Evolutionary conservation across 2,888 invertebrate species (phyloP).

Genomic region (Octonoba sinensis): DNA sequence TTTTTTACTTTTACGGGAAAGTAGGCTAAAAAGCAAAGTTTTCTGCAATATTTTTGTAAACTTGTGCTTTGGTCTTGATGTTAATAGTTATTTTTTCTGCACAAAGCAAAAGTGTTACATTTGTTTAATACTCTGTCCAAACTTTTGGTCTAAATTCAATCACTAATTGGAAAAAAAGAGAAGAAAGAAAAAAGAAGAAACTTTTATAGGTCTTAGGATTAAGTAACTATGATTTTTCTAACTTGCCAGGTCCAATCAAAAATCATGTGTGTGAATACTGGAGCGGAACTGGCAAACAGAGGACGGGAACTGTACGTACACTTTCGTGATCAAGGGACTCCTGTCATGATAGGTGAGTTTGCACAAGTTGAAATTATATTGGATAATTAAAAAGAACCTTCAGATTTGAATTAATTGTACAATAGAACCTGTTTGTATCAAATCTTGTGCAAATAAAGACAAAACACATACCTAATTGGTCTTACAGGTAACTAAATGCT

Average conservation of each 20-base stretch:
- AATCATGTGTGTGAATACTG: constrained; percentile 87
- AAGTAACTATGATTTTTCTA: neutral
- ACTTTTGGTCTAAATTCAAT: neutral
- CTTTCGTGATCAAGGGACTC: constrained; percentile 92
- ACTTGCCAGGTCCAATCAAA: constrained; percentile 76
- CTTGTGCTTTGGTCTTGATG: no score
- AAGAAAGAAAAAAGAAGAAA: neutral
- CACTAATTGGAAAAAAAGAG: neutral
- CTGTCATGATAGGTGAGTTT: constrained; percentile 93
- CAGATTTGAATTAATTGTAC: no score
- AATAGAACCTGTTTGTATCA: no score
- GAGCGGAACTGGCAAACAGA: constrained; percentile 83
- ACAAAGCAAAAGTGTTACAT: neutral
- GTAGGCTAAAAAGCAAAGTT: no score
- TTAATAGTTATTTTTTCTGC: no score
- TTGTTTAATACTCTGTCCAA: neutral
- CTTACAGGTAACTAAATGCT: no score
- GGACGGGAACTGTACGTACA: constrained; percentile 88
- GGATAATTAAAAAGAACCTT: no score
- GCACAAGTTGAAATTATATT: neutral
- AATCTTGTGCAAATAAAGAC: no score
- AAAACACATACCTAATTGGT: no score
- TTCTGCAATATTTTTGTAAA: no score
- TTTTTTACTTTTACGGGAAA: no score
- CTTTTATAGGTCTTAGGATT: neutral